Evolutionary conservation across 1,140 invertebrate species (phyloP), one percentile per base, ranked within the genome.

Genomic region (Anthonomus grandis): DNA sequence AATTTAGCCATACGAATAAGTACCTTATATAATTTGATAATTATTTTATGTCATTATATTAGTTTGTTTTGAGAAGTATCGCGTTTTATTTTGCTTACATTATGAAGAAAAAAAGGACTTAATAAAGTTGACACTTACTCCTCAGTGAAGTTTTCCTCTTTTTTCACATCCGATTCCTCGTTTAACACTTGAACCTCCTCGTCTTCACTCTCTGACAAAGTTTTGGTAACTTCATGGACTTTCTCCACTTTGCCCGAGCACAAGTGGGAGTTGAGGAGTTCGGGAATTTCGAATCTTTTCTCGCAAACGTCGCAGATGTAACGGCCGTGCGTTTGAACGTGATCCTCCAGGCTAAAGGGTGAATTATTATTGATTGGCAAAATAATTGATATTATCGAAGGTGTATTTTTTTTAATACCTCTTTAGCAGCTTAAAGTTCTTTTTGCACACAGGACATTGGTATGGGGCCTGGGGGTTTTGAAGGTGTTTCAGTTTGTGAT

Each of bases 271-370:
- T 31, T 15, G 2, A 60, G 24, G 9, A 56, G 22, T 41, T 57
- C 53, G 9, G 55, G 53, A 41, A 56, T 54, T 55, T 62, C 63
- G 38, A 62, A 64, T 13, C 39, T 52, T 47, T 64, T 66, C 9
- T 47, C 48, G 37, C 64, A 66, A 27, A 25, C 42, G 9, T 46
- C 18, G 34, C 64, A 66, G 22, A 38, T 57, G 34, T 64, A 58
- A 9, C 54, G 36, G 4, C 56, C 59, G 23, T 66, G 59, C 9
- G 45, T 49, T 1, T 27, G 36, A 22, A 57, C 18, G 36, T 66
- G 64, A 34, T 60, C 53, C 24, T 58, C 57, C 19, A 65, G 37
- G 27, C 47, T 55, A 18, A 2, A 50, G 42, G n/a, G n/a, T n/a
- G n/a, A n/a, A n/a, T n/a, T n/a, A n/a, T n/a, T n/a, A n/a, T n/a